These are phyloP conservation scores for Germaria angustata DNA, from an alignment of 2,888 invertebrate species.

Conservation along the genomic window DNA sequence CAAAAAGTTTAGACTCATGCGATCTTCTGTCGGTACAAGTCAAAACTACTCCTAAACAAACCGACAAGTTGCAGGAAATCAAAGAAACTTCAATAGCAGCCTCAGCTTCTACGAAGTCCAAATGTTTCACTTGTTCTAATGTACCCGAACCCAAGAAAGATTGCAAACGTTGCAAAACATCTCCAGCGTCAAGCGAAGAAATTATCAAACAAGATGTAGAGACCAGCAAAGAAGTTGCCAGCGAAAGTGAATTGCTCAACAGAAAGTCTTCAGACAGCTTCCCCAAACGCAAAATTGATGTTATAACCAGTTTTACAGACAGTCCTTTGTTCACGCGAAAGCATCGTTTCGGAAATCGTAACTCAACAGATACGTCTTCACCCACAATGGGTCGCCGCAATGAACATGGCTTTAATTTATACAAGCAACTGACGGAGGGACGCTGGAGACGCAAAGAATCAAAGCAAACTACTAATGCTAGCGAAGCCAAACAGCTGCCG, in stretches of 20 bases:
- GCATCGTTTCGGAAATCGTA: slow-evolving; percentile 78
- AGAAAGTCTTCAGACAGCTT: slow-evolving; percentile 55
- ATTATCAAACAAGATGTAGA: slow-evolving; percentile 47
- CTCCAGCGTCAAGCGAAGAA: slow-evolving; percentile 59
- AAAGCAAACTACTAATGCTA: slow-evolving; percentile 57
- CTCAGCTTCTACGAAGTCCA: slow-evolving; percentile 70
- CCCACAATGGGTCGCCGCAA: slow-evolving; percentile 77
- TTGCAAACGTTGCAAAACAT: slow-evolving; percentile 75
- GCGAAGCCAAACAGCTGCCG: slow-evolving; percentile 36
- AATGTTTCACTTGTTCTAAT: slow-evolving; percentile 75
- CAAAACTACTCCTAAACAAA: slow-evolving; percentile 72
- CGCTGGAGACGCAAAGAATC: slow-evolving; percentile 78
- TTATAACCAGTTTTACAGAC: slow-evolving; percentile 80
- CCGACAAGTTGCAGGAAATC: slow-evolving; percentile 77
- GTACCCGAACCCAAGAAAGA: slow-evolving; percentile 73
- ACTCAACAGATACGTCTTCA: slow-evolving; percentile 74
- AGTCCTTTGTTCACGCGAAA: slow-evolving; percentile 80
- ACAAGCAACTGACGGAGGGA: slow-evolving; percentile 79
- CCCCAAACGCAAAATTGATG: slow-evolving; percentile 78
- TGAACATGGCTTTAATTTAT: slow-evolving; percentile 78
- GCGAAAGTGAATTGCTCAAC: slow-evolving; percentile 30
- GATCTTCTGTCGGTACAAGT: slow-evolving; percentile 83
- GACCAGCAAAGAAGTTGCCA: slow-evolving; percentile 30
- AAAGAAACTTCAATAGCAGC: slow-evolving; percentile 71
- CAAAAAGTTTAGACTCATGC: slow-evolving; percentile 91